These are phyloP conservation scores for Larimichthys crocea DNA, from an alignment of 2,113 vertebrate genomes.

Conservation along the genomic window DNA sequence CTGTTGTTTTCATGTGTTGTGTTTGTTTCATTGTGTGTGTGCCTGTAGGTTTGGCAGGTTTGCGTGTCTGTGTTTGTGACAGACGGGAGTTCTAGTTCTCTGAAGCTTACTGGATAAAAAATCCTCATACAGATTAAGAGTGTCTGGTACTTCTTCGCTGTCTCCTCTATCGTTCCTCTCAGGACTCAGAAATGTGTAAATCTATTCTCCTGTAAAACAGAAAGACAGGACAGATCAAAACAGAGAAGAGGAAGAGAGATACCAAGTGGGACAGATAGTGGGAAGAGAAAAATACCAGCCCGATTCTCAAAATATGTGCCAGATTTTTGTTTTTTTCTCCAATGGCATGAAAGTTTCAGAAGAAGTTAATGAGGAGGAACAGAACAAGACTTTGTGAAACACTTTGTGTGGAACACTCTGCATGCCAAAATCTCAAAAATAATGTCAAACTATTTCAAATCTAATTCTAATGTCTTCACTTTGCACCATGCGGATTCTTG, in stretches of 20 bases:
- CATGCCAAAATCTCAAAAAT: neutral
- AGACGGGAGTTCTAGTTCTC: neutral
- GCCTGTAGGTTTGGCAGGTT: neutral
- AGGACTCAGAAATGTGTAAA: constrained; percentile 72
- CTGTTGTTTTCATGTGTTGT: neutral
- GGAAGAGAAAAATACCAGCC: neutral
- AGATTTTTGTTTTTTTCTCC: constrained; percentile 5
- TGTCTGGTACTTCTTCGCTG: constrained; percentile 12
- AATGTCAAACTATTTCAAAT: constrained; percentile 8
- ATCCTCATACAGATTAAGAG: constrained; percentile 5
- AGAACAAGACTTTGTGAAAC: neutral
- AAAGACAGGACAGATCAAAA: constrained; percentile 29
- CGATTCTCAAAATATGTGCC: neutral
- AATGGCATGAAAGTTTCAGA: constrained; percentile 2
- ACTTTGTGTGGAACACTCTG: constrained; percentile 11
- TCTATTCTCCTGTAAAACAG: constrained; percentile 63
- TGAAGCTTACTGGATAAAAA: constrained; percentile 1
- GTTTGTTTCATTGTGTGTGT: constrained; percentile 1
- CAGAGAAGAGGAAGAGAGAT: neutral
- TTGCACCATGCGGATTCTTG: neutral
- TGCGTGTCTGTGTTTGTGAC: constrained; percentile 17
- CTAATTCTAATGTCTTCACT: neutral
- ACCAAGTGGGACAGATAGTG: neutral
- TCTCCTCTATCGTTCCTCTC: constrained; percentile 11
- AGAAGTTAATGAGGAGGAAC: constrained; percentile 13